Base-by-base conservation (phyloP, 1,140 invertebrate genomes). In the Drosophila littoralis region DNA sequence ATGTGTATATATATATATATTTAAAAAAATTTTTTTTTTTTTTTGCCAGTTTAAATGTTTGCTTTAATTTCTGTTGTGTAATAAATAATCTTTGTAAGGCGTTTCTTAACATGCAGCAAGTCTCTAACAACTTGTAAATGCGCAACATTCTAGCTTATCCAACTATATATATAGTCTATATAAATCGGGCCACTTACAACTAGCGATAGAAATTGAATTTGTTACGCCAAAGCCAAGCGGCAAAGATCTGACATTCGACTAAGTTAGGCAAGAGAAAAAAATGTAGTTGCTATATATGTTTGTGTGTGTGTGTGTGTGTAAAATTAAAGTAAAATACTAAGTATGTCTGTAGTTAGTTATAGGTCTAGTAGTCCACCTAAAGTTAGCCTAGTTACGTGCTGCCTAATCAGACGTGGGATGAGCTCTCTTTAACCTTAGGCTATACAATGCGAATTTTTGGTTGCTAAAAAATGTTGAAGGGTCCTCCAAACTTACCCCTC, bases 1-100 rank as follows among this genome's bases (percentile, higher is more conserved):
- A 52, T 52, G 28, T 52, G 10, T 45, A 36, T 45, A 13, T 60
- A 51, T 60, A 48, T 51, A 43, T 66, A 17, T 51, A 33, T 36
- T n/a, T 38, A 10, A n/a, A n/a, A n/a, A n/a, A 35, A 32, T 15
- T 52, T 45, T 48, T 52, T 1, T 17, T 45, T 28, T 1, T 54
- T 52, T 45, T n/a, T n/a, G 1, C 22, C 22, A 35, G 64, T 38
- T 50, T 42, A 15, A 46, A 13, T 61, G 2, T n/a, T 57, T 51
- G 32, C 1, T 70, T 48, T 15, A 36, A 8, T 55, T 40, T 42
- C 7, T 42, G 10, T 43, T 42, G 10, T 51, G 35, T 64, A 65
- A 75, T 71, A 75, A 75, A 75, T 75, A 71, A 65, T 75, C 54
- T 75, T 75, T 75, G 59, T 71, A 71, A 75, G 73, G 73, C 68